Evolutionary conservation across 2,113 vertebrate genomes (phyloP), one percentile per base, ranked within the genome.

Genomic region (Camelus bactrianus): DNA sequence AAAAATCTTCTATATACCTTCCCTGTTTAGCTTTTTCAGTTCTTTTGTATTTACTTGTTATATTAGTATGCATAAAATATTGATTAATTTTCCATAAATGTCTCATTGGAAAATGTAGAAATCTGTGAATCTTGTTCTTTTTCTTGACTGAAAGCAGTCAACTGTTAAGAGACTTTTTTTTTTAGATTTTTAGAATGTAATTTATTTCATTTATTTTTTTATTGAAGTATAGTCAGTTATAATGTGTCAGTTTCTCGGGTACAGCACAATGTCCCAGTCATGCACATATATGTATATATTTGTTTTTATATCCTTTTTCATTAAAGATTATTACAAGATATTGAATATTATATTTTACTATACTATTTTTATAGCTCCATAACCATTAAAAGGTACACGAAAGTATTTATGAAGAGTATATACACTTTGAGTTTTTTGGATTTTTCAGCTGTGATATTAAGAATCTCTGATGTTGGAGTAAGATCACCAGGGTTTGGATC

Each of bases 131-230:
- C 54, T 65, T 50, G 1, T 92, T 89, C 69, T 86, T 86, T 89
- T 89, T 73, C 19, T 82, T 83, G 13, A 88, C 24, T 82, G 72
- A 89, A 96, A 64, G 26, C 52, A 12, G 14, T 90, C 70, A 88
- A 14, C 9, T 72, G 1, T 56, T 86, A 54, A 28, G 28, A 91
- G 50, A 83, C 52, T 54, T 69, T 83, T 65, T 62, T 42, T 42
- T 42, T 42, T 42, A 42, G 38, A 42, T 42, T 42, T 42, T 42
- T 42, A 42, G 38, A 42, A 42, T 42, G 38, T 42, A 42, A 42
- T 42, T 42, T 42, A 42, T 42, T 42, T 5, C 38, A 42, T 42
- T 42, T 42, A 42, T 42, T 42, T 42, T 42, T 42, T 42, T 42
- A 42, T 42, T 42, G 38, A 42, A 42, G 38, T 42, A 42, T 42